Evolutionary conservation across 2,888 invertebrate genomes (phyloP), one percentile per base, ranked within the genome.

Genomic region (Megaustenia siamemsis): DNA sequence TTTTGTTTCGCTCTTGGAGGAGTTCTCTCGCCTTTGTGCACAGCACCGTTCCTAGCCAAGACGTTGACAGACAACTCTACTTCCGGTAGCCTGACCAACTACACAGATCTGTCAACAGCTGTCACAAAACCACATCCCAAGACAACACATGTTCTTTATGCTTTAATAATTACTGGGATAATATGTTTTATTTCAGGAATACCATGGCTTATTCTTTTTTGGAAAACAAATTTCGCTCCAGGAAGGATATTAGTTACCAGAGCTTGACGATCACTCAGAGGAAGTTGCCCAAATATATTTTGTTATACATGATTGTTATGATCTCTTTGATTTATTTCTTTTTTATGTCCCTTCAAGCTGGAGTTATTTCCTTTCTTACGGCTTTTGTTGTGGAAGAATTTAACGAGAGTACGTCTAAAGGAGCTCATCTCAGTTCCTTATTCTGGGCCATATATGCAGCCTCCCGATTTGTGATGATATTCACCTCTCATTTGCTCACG

Each of bases 1-100:
- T 94, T 94, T 89, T 91, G 92, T 69, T 94, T 94, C 88, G 94
- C 94, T 8, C 85, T 94, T 77, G 94, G 94, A 21, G 94, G 94
- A 12, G 94, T 94, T 84, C 86, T 94, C 21, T 93, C 94, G 8
- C 94, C 94, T 32, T 87, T 94, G 40, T 89, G 94, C 53, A 92
- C 94, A 24, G 93, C 93, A 80, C 94, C 94, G 45, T 94, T 94
- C 87, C 88, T 94, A 18, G 89, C 90, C 4, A 75, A 83, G n/a
- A 84, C 90, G 90, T 18, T 88, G 94, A 6, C 92, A 93, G 0
- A 92, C 93, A 68, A 91, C 91, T 85, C 90, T 92, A 15, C 91
- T 93, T 0, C 91, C 93, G 1, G 85, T 91, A 21, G 91, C 94
- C 78, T 90, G 92, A 32, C 86, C 93, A 21, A 93, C 92, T 5